phyloP scores from a whole-genome alignment of 2,797 vertebrate species.

The Sylvia borin region DNA sequence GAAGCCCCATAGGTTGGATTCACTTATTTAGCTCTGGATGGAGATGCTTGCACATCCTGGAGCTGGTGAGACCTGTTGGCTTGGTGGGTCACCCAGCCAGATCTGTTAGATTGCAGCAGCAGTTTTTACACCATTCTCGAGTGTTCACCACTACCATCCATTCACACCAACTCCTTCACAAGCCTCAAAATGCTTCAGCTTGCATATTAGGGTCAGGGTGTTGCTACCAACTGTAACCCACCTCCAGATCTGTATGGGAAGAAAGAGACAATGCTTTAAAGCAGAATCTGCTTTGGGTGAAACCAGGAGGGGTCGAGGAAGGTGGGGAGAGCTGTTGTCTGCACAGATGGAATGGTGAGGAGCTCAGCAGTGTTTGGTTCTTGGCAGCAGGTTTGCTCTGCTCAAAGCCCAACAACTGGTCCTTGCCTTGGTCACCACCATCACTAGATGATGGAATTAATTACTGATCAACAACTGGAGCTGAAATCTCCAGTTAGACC shows the following conservation, averaged over 20 bases:
- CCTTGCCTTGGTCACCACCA: rapidly evolving
- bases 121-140: not conserved
- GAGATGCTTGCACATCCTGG: not conserved
- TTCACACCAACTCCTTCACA: not conserved
- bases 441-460: not conserved
- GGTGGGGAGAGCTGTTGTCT: not conserved
- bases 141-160: not conserved
- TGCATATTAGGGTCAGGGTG: not conserved
- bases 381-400: not conserved
- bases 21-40: not conserved
- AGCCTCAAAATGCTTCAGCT: not conserved
- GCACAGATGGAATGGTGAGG: not conserved
- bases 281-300: not conserved
- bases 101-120: not conserved
- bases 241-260: rapidly evolving
- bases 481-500: not conserved
- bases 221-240: not conserved
- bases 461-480: not conserved
- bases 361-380: not conserved
- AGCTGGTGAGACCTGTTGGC: not conserved
- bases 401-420: not conserved
- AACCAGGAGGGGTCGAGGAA: not conserved
- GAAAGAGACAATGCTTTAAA: not conserved
- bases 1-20: not conserved
- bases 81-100: rapidly evolving